Evolutionary conservation across 2,888 invertebrate species (phyloP).

Genomic region (Chouioia cunea): DNA sequence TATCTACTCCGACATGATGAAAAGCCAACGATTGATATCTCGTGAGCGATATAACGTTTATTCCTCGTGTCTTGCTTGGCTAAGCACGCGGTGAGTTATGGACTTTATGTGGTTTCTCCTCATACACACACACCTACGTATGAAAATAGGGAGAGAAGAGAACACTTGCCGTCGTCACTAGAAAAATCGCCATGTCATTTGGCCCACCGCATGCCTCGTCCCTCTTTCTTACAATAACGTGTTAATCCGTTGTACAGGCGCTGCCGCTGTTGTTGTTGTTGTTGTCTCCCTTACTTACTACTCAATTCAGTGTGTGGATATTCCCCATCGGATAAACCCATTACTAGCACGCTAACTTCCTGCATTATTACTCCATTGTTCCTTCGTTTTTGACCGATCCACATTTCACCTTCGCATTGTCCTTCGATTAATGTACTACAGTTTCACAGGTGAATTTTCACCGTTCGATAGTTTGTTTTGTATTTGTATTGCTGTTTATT

Average conservation of each 20-base stretch:
- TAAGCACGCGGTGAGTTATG: slow-evolving; percentile 41
- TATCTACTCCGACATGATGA: slow-evolving; percentile 25
- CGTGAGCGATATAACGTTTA: slow-evolving; percentile 33
- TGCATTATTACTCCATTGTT: slow-evolving; percentile 17
- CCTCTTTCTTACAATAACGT: slow-evolving; percentile 22
- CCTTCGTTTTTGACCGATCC: slow-evolving; percentile 31
- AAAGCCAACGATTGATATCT: slow-evolving; percentile 33
- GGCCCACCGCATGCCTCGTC: neutral
- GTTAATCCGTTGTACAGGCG: slow-evolving; percentile 34
- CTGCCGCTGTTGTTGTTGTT: slow-evolving; percentile 13
- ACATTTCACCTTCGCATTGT: slow-evolving; percentile 3
- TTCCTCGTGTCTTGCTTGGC: slow-evolving; percentile 36
- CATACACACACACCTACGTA: neutral
- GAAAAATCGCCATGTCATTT: slow-evolving; percentile 41
- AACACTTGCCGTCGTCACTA: slow-evolving; percentile 1
- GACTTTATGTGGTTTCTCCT: slow-evolving; percentile 39
- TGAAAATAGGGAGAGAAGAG: too few relatives aligned
- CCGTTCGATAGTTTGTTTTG: slow-evolving; percentile 5
- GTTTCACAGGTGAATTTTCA: slow-evolving; percentile 9
- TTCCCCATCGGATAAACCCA: slow-evolving; percentile 39
- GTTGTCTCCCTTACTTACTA: neutral
- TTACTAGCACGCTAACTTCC: slow-evolving; percentile 41
- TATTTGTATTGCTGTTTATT: too few relatives aligned
- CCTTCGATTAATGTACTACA: slow-evolving; percentile 1
- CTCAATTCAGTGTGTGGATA: neutral